Conservation (phyloP, 2,113 vertebrate species). For the Pedetes capensis region DNA sequence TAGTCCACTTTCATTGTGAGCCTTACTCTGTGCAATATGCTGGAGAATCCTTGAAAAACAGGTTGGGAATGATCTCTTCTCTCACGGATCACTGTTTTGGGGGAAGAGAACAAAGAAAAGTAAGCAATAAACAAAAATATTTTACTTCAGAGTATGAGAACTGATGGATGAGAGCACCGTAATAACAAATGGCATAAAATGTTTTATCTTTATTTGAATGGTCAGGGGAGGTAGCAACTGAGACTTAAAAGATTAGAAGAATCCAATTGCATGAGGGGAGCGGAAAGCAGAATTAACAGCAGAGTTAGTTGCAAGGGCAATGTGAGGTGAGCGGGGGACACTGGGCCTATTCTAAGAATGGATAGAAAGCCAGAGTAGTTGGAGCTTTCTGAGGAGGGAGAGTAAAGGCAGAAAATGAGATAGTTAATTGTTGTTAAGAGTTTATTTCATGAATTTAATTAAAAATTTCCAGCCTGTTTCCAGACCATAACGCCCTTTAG, state of each 20-base stretch:
- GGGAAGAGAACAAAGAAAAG: not conserved
- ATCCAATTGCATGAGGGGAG: not conserved
- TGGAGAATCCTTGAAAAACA: not conserved
- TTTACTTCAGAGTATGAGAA: not conserved
- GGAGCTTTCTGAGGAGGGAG: not conserved
- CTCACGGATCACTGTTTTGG: not conserved
- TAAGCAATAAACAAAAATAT: not conserved
- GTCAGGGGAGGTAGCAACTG: not conserved
- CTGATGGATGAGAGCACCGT: not conserved
- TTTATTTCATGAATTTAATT: not conserved
- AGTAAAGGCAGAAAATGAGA: not conserved
- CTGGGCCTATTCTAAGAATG: not conserved
- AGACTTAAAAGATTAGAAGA: not conserved
- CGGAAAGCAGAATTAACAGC: not conserved
- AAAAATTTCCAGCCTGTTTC: not conserved
- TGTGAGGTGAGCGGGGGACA: too few species aligned
- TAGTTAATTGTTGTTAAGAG: not conserved
- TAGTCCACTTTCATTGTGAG: not conserved
- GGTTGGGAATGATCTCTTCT: not conserved
- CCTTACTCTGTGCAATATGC: not conserved
- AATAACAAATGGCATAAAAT: not conserved
- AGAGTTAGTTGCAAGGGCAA: not conserved
- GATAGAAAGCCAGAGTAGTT: not conserved
- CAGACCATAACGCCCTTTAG: not conserved
- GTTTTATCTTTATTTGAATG: not conserved